These are phyloP conservation scores for Drosophila testacea DNA, from an alignment of 2,888 invertebrate genomes.

Conservation along the genomic window DNA sequence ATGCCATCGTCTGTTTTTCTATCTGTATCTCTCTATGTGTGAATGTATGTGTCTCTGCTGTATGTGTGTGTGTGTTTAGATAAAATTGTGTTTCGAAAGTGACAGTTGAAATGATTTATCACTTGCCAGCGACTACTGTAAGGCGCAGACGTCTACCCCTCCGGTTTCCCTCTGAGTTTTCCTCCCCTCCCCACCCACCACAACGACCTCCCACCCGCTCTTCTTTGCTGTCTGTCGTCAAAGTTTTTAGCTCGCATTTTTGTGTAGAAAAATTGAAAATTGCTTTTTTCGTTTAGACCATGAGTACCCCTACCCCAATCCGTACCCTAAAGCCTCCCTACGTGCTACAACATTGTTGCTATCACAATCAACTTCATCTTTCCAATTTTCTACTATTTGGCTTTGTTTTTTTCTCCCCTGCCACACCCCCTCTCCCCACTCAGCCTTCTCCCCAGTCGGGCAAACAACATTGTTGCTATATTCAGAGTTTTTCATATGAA, in stretches of 20 bases:
- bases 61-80: conserved; percentile 76
- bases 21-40: conserved; percentile 15
- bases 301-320: conserved; percentile 5
- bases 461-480: conserved; percentile 44
- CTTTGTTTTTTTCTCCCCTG: conserved; percentile 52
- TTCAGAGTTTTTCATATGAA: conserved; percentile 70
- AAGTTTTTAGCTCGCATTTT: conserved; percentile 81
- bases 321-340: background rate
- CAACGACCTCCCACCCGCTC: background rate
- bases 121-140: conserved; percentile 80
- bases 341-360: conserved; percentile 53
- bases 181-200: too few relatives aligned
- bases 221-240: conserved; percentile 79
- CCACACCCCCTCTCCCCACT: background rate
- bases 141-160: conserved; percentile 62
- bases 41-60: conserved; percentile 15
- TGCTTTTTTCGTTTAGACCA: conserved; percentile 69
- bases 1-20: conserved; percentile 54
- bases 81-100: conserved; percentile 85
- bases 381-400: conserved; percentile 83
- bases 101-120: conserved; percentile 85
- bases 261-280: conserved; percentile 80
- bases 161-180: too few relatives aligned
- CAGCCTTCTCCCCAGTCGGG: background rate
- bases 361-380: conserved; percentile 76